Evolutionary conservation across 2,113 vertebrate species (phyloP), one percentile per base, ranked within the genome.

Genomic region (Vicugna pacos): DNA sequence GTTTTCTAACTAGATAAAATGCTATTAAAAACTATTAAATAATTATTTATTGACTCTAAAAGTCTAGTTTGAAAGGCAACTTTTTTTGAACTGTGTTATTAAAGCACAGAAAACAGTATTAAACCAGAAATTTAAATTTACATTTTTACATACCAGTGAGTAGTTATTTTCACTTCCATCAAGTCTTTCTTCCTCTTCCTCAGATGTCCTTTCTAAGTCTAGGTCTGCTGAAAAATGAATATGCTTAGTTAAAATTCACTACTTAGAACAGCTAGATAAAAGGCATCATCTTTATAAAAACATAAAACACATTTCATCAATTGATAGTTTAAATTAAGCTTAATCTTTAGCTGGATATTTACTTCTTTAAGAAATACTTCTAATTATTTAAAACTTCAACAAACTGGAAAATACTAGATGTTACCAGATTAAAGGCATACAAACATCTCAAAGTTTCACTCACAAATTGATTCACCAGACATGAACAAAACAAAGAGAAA

Each of bases 91-190:
- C 26, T 83, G 17, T 2, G 16, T 19, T 75, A n/a, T 46, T 72
- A 73, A 82, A 96, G 58, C 50, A 80, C 1, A 42, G 19, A 46
- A 65, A 96, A 86, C 3, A 87, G 38, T 58, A 65, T 48, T n/a
- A 83, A 56, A 35, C 2, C 5, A 87, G 82, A 76, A 94, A 83
- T 26, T 93, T 79, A n/a, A 84, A 89, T 86, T 48, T 64, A 28
- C 65, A 73, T 38, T 62, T 88, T 93, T 91, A 95, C 97, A 26
- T 97, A 98, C 98, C 96, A 19, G 62, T 3, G 35, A 0, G 20
- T 79, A 86, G 42, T 0, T 70, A 58, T 32, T 93, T 64, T 92
- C 70, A 81, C 17, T 95, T 97, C 76, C 95, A 81, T 24, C 54
- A 56, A 90, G 52, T 2, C 46, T 92, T 64, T 96, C 94, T 97